Evolutionary conservation across 2,797 vertebrate genomes (phyloP).

Genomic region (Enteromius unitaeniatus): DNA sequence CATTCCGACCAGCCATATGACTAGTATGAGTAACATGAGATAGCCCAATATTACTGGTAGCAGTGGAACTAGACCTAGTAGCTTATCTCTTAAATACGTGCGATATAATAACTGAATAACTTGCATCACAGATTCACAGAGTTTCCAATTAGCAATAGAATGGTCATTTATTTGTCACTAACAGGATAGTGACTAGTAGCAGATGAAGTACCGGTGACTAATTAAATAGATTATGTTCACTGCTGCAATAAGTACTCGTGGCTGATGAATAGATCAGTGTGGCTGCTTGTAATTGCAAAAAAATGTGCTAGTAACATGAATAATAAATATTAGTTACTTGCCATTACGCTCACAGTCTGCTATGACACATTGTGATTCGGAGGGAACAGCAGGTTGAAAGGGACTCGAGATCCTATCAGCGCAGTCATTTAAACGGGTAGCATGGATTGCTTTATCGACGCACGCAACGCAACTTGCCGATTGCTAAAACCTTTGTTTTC

Average conservation of each 20-base stretch:
- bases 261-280: neutral
- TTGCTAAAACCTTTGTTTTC: conserved; percentile 54
- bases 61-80: neutral
- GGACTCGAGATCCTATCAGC: conserved; percentile 5
- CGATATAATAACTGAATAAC: neutral
- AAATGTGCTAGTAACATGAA: neutral
- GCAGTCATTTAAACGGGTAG: conserved; percentile 3
- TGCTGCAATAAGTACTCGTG: neutral
- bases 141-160: neutral
- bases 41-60: neutral
- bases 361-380: neutral
- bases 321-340: neutral
- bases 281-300: neutral
- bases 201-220: neutral
- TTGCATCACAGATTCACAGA: neutral
- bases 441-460: conserved; percentile 8
- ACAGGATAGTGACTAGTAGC: conserved; percentile 4
- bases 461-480: conserved; percentile 22
- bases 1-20: neutral
- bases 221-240: conserved; percentile 1
- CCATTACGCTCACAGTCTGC: conserved; percentile 4
- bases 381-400: neutral
- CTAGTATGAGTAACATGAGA: neutral
- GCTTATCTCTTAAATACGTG: neutral
- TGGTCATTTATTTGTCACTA: conserved; percentile 16